Base-by-base conservation (phyloP, 2,797 vertebrate species). In the Alcedo atthis region DNA sequence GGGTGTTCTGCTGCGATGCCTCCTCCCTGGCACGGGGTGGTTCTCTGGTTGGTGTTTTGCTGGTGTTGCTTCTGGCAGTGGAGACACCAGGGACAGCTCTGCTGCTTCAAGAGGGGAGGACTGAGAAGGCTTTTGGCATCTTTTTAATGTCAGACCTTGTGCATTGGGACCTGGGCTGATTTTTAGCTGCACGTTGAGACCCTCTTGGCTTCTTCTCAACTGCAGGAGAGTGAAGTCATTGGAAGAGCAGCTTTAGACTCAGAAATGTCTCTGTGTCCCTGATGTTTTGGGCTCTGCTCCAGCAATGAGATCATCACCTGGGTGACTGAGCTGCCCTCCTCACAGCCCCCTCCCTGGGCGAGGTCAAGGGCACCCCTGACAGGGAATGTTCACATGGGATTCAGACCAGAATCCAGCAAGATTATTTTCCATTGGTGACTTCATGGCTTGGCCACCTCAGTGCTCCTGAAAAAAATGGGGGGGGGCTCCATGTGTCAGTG, bases 31-130 rank as follows among this genome's bases (percentile, higher is more conserved):
- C 12, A n/a, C 3, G 20, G 45, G 55, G 1, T 7, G 1, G 57
- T 18, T 69, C 55, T 57, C 26, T 8, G 0, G 0, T 73, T 51
- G n/a, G 2, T 53, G 15, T n/a, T n/a, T 66, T 5, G 3, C 32
- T 14, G 22, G 10, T 11, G 1, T 2, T 63, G 55, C n/a, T 73
- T 37, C 24, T 1, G 28, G 89, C 75, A 58, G 21, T 2, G 4
- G 3, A 18, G 69, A 20, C 5, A 8, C 20, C 5, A 43, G 73
- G 45, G 7, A 21, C 63, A 59, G 10, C 15, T 57, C 32, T 19
- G 4, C 42, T 1, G 0, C 5, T 54, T n/a, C 33, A 53, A 10
- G 48, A 53, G 10, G 0, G 3, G 54, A 79, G 86, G 67, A 18
- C 15, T 7, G 49, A 26, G 49, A 17, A 48, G 21, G 18, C 21